Conservation (phyloP, 1,140 invertebrate genomes). For the Tetramorium parvispinum region DNA sequence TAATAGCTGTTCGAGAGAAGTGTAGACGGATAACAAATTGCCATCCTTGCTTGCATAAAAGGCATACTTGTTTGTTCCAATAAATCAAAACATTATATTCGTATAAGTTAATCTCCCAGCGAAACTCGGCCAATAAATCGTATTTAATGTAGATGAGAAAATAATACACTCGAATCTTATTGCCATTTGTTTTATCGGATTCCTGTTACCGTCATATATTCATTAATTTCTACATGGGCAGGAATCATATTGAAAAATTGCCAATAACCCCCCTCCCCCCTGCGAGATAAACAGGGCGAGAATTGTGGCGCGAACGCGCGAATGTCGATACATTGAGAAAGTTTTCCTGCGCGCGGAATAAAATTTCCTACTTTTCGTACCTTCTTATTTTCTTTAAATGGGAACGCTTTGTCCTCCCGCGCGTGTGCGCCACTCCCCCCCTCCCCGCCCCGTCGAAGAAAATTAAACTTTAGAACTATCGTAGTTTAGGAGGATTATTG, state of each 20-base stretch:
- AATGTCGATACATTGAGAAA: conserved; percentile 59
- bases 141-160: conserved; percentile 1
- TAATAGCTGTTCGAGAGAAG: conserved; percentile 32
- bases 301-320: conserved; percentile 41
- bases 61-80: conserved; percentile 9
- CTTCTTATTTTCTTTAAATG: conserved; percentile 65
- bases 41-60: not conserved
- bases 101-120: conserved; percentile 7
- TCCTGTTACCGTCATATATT: not conserved
- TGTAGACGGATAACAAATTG: conserved; percentile 25
- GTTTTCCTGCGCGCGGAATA: conserved; percentile 36
- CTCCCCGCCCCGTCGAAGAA: conserved; percentile 42
- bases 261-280: not conserved
- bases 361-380: conserved; percentile 45
- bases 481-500: conserved; percentile 70
- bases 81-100: conserved; percentile 32
- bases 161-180: conserved; percentile 23
- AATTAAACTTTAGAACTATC: conserved; percentile 73
- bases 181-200: not conserved
- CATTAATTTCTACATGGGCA: conserved; percentile 4
- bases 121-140: conserved; percentile 12
- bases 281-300: not conserved
- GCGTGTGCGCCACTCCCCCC: not conserved
- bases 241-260: conserved; percentile 33
- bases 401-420: conserved; percentile 51